These are phyloP conservation scores for Temnothorax nylanderi DNA, from an alignment of 1,140 invertebrate species.

Conservation along the genomic window DNA sequence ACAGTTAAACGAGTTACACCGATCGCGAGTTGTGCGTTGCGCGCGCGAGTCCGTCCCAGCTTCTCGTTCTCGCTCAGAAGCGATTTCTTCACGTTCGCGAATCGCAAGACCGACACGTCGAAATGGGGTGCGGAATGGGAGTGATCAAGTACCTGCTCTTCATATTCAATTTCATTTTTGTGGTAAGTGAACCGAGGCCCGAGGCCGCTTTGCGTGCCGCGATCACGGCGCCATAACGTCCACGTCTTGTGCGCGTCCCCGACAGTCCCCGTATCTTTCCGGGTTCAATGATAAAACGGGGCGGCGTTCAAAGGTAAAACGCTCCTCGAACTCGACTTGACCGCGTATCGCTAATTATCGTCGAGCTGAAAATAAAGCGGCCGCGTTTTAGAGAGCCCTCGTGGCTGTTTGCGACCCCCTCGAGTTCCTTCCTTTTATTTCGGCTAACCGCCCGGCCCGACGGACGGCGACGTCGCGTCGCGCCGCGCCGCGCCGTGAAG, in stretches of 20 bases:
- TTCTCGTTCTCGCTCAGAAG: background rate
- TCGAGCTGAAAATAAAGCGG: background rate
- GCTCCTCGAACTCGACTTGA: background rate
- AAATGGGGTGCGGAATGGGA: slow-evolving; percentile 90
- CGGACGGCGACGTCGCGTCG: too few relatives aligned
- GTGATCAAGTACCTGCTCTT: slow-evolving; percentile 94
- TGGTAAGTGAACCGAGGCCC: slow-evolving; percentile 88
- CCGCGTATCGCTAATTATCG: background rate
- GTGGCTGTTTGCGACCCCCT: too few relatives aligned
- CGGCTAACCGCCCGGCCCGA: too few relatives aligned
- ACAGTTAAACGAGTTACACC: slow-evolving; percentile 62
- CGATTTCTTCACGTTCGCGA: background rate
- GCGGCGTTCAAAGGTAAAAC: too few relatives aligned
- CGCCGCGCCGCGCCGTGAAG: too few relatives aligned
- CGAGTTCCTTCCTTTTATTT: too few relatives aligned
- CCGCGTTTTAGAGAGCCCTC: background rate
- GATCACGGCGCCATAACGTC: background rate
- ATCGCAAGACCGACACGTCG: slow-evolving; percentile 54
- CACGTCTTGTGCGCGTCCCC: too few relatives aligned
- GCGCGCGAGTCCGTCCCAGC: slow-evolving; percentile 38
- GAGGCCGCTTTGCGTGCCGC: too few relatives aligned
- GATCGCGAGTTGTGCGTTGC: slow-evolving; percentile 34
- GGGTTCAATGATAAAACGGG: too few relatives aligned
- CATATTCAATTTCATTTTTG: slow-evolving; percentile 93
- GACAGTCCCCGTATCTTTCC: background rate